Percentiles rank a stretch among this genome's conserved stretches.
Conservation (phyloP, 2,888 invertebrate genomes). For the Panzeria rudis region DNA sequence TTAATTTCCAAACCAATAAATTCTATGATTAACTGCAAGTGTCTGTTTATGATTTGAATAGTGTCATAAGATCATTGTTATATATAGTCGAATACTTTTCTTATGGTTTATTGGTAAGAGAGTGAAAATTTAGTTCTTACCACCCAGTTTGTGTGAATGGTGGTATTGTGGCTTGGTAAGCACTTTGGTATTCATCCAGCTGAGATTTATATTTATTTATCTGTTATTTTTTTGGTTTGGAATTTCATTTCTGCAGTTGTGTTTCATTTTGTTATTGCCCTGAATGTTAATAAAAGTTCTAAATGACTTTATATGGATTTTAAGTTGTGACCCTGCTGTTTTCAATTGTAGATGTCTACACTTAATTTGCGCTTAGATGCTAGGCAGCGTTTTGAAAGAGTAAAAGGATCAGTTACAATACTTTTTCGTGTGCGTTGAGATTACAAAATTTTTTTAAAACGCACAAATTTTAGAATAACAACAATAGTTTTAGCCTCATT, state of each 20-base stretch:
- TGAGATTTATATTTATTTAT: conserved; percentile 44
- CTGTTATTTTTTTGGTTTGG: conserved; percentile 6
- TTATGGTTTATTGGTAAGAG: conserved; percentile 25
- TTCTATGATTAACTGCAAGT: conserved; percentile 69
- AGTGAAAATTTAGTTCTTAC: conserved; percentile 5
- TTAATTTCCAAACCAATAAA: conserved; percentile 55
- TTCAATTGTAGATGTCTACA: conserved; percentile 58
- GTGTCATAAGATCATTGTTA: conserved; percentile 54
- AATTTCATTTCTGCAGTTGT: conserved; percentile 25
- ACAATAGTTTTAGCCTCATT: no score
- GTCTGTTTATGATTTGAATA: conserved; percentile 68
- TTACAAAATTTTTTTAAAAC: no score
- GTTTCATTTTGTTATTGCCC: conserved; percentile 19
- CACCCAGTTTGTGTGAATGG: conserved; percentile 21
- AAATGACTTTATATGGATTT: conserved; percentile 62
- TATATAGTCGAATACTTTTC: conserved; percentile 25
- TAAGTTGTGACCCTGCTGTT: conserved; percentile 57
- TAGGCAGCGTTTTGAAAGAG: conserved; percentile 11
- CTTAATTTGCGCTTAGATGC: background rate
- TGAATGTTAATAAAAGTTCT: conserved; percentile 64
- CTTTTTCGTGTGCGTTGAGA: no score
- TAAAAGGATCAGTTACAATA: background rate
- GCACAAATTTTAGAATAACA: no score
- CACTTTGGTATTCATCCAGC: conserved; percentile 14
- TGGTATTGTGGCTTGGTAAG: background rate